A percentile compares a stretch with the other conserved stretches of the same genome.
Evolutionary conservation across 2,113 vertebrate genomes (phyloP).

Genomic region (Onychostruthus taczanowskii): DNA sequence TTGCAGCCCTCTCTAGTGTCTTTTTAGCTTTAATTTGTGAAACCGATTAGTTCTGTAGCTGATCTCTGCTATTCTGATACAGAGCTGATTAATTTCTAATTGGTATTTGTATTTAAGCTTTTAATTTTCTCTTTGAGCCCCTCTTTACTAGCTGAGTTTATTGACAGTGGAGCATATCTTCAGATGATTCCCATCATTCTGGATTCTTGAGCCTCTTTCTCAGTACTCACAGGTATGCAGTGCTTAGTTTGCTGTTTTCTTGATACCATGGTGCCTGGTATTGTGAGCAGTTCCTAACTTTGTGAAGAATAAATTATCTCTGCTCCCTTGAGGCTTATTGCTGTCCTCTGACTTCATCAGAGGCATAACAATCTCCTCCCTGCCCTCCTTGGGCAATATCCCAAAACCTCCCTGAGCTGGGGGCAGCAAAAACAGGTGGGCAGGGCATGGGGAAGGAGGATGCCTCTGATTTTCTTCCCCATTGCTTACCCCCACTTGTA

Average conservation of each 20-base stretch:
- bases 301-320: not conserved
- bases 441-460: not conserved
- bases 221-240: not conserved
- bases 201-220: not conserved
- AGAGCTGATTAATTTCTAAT: not conserved
- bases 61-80: not conserved
- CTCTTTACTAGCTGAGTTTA: not conserved
- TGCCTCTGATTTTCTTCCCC: not conserved
- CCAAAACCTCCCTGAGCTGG: not conserved
- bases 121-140: not conserved
- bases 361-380: no score
- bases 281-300: not conserved
- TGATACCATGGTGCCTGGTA: rapidly evolving
- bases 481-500: rapidly evolving
- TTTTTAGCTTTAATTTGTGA: not conserved
- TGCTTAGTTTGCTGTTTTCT: not conserved
- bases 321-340: not conserved
- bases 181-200: not conserved
- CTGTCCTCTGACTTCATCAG: not conserved
- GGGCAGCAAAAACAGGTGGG: not conserved
- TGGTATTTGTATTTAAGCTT: not conserved
- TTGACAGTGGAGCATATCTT: not conserved
- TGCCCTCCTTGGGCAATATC: not conserved
- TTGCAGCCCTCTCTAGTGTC: not conserved
- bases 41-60: not conserved